Evolutionary conservation across 2,113 vertebrate species (phyloP).

Genomic region (Anser cygnoides): DNA sequence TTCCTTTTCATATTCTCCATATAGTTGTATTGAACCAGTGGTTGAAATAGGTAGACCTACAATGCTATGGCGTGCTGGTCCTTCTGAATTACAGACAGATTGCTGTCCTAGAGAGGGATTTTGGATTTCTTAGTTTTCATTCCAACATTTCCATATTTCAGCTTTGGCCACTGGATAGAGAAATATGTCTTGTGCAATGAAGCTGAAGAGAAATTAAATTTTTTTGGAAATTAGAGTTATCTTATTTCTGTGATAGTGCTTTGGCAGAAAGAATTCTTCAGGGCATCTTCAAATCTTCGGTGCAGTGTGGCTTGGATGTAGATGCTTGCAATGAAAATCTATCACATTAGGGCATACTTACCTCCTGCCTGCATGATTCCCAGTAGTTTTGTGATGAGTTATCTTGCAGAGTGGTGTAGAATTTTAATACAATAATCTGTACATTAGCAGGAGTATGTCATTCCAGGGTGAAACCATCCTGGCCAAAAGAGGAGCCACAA

Average conservation of each 20-base stretch:
- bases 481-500: conserved; percentile 17
- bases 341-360: neutral
- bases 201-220: neutral
- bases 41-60: neutral
- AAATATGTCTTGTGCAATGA: conserved; percentile 8
- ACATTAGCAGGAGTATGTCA: neutral
- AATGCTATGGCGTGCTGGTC: neutral
- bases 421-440: conserved; percentile 35
- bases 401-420: neutral
- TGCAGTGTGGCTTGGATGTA: neutral
- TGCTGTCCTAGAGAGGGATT: conserved; percentile 4
- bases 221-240: conserved; percentile 25
- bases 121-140: conserved; percentile 26
- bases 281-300: neutral
- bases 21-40: neutral
- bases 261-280: neutral
- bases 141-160: conserved; percentile 5
- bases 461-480: neutral
- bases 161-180: neutral
- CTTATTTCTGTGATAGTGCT: neutral
- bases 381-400: conserved; percentile 30
- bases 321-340: neutral
- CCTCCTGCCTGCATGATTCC: conserved; percentile 32
- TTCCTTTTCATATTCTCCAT: neutral
- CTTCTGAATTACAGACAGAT: neutral